These are phyloP conservation scores for Chionomys nivalis DNA, from an alignment of 2,113 vertebrate species.

Conservation along the genomic window DNA sequence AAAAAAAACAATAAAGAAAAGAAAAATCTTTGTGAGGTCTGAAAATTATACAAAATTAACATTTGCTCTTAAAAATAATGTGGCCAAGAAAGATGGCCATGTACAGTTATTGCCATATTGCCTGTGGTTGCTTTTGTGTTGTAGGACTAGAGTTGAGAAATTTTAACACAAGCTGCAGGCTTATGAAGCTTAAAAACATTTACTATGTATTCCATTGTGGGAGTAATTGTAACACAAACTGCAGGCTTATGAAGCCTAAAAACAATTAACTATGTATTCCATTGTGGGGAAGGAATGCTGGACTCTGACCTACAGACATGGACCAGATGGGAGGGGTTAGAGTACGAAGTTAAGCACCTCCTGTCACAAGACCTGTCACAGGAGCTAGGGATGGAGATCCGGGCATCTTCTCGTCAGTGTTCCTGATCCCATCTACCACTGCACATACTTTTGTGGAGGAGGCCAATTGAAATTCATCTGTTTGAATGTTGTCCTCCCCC, in stretches of 20 bases:
- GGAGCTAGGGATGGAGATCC: neutral
- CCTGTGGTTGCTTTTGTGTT: neutral
- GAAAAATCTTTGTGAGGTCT: neutral
- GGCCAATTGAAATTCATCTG: neutral
- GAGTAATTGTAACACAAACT: neutral
- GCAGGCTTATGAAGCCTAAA: neutral
- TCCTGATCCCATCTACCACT: no score
- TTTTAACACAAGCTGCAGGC: neutral
- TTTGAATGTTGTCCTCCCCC: neutral
- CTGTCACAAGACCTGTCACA: neutral
- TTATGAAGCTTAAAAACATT: neutral
- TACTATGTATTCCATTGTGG: neutral
- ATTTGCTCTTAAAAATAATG: neutral
- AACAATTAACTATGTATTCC: neutral
- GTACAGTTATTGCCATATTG: neutral
- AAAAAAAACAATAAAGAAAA: neutral
- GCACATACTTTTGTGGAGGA: neutral
- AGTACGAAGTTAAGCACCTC: neutral
- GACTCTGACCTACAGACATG: neutral
- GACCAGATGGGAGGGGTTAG: neutral
- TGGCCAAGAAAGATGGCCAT: neutral
- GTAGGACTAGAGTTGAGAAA: neutral
- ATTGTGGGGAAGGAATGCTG: neutral
- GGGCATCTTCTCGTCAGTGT: neutral
- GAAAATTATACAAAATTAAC: conserved; percentile 47